Evolutionary conservation across 2,113 vertebrate species (phyloP).

Genomic region (Festucalex cinctus): DNA sequence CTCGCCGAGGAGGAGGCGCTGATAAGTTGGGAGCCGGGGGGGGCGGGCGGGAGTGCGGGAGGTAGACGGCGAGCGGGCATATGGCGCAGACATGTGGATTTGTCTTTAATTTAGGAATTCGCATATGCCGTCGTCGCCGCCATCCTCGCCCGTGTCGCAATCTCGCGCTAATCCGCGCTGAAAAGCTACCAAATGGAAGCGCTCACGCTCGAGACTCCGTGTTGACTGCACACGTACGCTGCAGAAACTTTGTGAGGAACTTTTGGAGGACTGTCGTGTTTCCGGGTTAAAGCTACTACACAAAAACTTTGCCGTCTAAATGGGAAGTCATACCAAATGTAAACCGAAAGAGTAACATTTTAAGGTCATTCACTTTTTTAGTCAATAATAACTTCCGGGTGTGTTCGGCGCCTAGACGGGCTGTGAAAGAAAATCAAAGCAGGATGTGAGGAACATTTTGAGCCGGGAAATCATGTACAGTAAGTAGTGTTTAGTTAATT

Average conservation of each 20-base stretch:
- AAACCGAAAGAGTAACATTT: too few species aligned
- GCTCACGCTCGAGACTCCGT: neutral
- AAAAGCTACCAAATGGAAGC: neutral
- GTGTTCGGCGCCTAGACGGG: too few species aligned
- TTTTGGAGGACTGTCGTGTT: neutral
- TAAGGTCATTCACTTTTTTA: too few species aligned
- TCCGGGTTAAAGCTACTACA: neutral
- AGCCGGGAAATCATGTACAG: neutral
- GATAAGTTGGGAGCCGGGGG: constrained; percentile 8
- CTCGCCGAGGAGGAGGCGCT: neutral
- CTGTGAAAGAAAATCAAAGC: too few species aligned
- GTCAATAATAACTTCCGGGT: too few species aligned
- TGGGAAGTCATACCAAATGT: neutral
- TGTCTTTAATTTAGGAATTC: constrained; percentile 48
- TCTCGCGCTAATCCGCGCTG: neutral
- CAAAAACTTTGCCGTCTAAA: neutral
- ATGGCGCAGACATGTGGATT: constrained; percentile 52
- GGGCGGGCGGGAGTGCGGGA: constrained; percentile 13
- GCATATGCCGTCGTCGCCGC: constrained; percentile 40
- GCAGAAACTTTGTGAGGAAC: neutral
- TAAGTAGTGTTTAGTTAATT: too few species aligned
- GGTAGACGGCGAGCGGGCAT: constrained; percentile 39
- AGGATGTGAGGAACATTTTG: neutral
- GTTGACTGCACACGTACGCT: neutral
- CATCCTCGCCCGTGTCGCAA: constrained; percentile 30